phyloP scores from a whole-genome alignment of 2,888 invertebrate genomes.

The Fragum sueziense region DNA sequence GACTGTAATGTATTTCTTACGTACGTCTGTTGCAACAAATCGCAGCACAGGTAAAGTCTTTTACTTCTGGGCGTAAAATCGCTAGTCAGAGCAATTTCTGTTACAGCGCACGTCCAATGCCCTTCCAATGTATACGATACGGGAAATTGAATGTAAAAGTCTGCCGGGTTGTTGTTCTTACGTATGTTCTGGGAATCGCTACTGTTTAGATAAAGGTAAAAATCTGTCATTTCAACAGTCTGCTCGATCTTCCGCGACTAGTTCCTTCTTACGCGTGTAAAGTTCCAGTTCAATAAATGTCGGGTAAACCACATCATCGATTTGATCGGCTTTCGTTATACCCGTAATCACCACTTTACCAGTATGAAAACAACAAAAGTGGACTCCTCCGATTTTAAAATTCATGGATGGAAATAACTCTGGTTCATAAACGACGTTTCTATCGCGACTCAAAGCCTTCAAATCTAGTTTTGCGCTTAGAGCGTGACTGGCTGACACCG shows the following conservation, averaged over 20 bases:
- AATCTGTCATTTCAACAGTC: constrained; percentile 13
- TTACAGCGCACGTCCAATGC: constrained; percentile 28
- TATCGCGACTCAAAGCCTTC: neutral
- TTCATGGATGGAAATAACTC: constrained; percentile 30
- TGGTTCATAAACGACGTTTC: constrained; percentile 22
- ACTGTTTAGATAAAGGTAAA: constrained; percentile 24
- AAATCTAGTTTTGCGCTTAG: constrained; percentile 14
- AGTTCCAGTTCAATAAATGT: constrained; percentile 16
- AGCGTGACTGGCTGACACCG: constrained; percentile 16
- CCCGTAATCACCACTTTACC: constrained; percentile 44
- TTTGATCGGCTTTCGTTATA: constrained; percentile 4
- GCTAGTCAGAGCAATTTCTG: constrained; percentile 31
- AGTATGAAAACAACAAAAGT: constrained; percentile 37
- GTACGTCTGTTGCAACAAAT: constrained; percentile 29
- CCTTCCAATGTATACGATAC: constrained; percentile 33
- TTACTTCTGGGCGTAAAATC: constrained; percentile 26
- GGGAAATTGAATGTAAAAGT: constrained; percentile 38
- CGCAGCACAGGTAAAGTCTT: constrained; percentile 38
- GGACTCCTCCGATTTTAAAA: constrained; percentile 11
- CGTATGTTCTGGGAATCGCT: constrained; percentile 20
- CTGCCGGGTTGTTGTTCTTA: constrained; percentile 30
- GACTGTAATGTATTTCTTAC: constrained; percentile 18
- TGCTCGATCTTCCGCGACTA: neutral
- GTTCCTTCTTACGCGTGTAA: constrained; percentile 13
- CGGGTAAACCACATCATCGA: neutral